A percentile compares a stretch with the other conserved stretches of the same genome.
Conservation (phyloP, 2,888 invertebrate genomes). For the Drosophila nigricruria region DNA sequence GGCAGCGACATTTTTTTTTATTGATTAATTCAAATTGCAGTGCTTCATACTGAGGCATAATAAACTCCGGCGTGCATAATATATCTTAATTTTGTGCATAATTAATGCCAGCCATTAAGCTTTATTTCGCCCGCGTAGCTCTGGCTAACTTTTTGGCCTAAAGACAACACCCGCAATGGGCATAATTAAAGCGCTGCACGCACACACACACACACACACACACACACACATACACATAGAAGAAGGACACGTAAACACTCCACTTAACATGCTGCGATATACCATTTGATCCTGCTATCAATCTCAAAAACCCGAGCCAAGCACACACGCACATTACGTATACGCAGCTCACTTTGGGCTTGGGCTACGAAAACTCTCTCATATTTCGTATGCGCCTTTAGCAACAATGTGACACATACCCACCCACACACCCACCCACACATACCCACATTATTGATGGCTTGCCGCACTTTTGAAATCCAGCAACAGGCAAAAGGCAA, state of each 20-base stretch:
- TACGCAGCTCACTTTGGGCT: conserved; percentile 44
- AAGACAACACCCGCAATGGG: conserved; percentile 38
- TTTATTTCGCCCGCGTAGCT: conserved; percentile 28
- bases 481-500: conserved; percentile 17
- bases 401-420: conserved; percentile 56
- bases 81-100: conserved; percentile 71
- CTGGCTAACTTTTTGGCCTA: conserved; percentile 45
- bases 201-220: conserved; percentile 7
- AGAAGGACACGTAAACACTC: conserved; percentile 58
- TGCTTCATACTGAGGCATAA: conserved; percentile 31
- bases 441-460: conserved; percentile 45
- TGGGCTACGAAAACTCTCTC: conserved; percentile 1
- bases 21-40: conserved; percentile 70
- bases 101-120: conserved; percentile 72
- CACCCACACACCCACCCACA: conserved; percentile 1
- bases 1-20: conserved; percentile 37
- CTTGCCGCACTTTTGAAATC: conserved; percentile 45
- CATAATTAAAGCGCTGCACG: conserved; percentile 54
- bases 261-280: conserved; percentile 74
- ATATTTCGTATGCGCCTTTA: conserved; percentile 42
- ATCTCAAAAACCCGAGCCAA: conserved; percentile 51
- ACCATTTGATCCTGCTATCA: conserved; percentile 77
- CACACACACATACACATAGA: conserved; percentile 7
- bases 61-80: conserved; percentile 55
- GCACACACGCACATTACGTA: conserved; percentile 12